Evolutionary conservation across 23 tunicate species (phyloP), one percentile per base, ranked within the genome.

Genomic region (Trididemnum miniatum): DNA sequence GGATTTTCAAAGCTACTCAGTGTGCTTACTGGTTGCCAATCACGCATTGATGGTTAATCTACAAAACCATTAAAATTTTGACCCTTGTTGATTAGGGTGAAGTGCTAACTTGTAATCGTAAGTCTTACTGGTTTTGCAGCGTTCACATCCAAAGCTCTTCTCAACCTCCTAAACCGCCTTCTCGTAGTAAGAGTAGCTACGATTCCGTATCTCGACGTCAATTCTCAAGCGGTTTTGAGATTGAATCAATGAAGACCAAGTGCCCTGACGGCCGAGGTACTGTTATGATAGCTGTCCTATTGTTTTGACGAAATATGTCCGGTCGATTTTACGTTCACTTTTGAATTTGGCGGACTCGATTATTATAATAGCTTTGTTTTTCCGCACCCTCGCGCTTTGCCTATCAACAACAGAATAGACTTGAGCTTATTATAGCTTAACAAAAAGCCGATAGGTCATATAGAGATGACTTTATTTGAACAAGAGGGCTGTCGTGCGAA

Each of bases 101-200:
- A n/a, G n/a, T n/a, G n/a, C n/a, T n/a, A n/a, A n/a, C n/a, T n/a
- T n/a, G n/a, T n/a, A n/a, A n/a, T n/a, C n/a, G n/a, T n/a, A n/a
- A n/a, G n/a, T n/a, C n/a, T n/a, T n/a, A n/a, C n/a, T n/a, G 15
- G 15, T 44, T 44, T 44, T 62, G 67, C 67, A 62, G 67, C 26
- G 27, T 62, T 25, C 4, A 62, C 27, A n/a, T 15, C 67, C 5
- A n/a, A 5, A 62, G 5, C 4, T 62, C 67, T 12, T 37, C 37
- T 5, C 38, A 2, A 67, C 84, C 83, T 1, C 97, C 97, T 2
- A 64, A 71, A 15, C 97, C 97, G 7, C 97, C 97, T 23, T 65
- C 79, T 25, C 80, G 97, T 18, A 82, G 88, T 4, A 71, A 77
- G 35, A 92, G 91, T 79, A 87, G 92, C 39, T 92, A 35, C 80